Conservation (phyloP, 2,113 vertebrate species). For the Burhinus bistriatus region DNA sequence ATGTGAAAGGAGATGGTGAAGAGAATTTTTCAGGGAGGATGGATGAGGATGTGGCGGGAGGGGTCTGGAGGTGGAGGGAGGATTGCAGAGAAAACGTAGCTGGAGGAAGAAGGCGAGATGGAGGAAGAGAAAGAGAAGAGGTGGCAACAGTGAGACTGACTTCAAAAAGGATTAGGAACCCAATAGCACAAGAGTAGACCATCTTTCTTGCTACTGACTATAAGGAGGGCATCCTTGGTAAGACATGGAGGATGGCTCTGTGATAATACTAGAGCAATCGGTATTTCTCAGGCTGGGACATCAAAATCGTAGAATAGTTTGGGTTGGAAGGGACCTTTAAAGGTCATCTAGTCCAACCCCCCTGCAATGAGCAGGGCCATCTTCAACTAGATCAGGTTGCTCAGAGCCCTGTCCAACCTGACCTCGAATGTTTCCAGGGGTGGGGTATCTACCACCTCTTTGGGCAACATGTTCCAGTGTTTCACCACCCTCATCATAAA, state of each 20-base stretch:
- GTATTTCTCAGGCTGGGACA: neutral
- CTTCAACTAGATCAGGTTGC: too few species aligned
- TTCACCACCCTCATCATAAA: too few species aligned
- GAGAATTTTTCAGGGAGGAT: neutral
- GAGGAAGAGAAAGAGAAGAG: neutral
- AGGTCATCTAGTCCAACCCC: too few species aligned
- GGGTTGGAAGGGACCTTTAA: too few species aligned
- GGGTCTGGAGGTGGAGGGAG: neutral
- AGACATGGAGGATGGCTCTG: neutral
- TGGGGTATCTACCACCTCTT: too few species aligned
- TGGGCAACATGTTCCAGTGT: too few species aligned
- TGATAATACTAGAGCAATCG: neutral
- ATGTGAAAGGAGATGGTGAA: neutral
- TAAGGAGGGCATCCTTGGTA: neutral
- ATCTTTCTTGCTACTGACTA: neutral
- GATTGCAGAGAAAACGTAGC: neutral
- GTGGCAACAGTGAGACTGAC: neutral
- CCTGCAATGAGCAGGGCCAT: too few species aligned
- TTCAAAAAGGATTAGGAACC: neutral
- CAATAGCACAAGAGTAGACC: neutral
- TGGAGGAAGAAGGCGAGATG: neutral
- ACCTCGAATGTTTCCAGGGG: too few species aligned
- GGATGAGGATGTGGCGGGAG: neutral
- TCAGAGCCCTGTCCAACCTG: too few species aligned
- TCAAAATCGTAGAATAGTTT: too few species aligned